A percentile compares a stretch with the other conserved stretches of the same genome.
These are phyloP conservation scores for Lophochroa leadbeateri DNA, from an alignment of 2,113 vertebrate genomes.

Conservation along the genomic window DNA sequence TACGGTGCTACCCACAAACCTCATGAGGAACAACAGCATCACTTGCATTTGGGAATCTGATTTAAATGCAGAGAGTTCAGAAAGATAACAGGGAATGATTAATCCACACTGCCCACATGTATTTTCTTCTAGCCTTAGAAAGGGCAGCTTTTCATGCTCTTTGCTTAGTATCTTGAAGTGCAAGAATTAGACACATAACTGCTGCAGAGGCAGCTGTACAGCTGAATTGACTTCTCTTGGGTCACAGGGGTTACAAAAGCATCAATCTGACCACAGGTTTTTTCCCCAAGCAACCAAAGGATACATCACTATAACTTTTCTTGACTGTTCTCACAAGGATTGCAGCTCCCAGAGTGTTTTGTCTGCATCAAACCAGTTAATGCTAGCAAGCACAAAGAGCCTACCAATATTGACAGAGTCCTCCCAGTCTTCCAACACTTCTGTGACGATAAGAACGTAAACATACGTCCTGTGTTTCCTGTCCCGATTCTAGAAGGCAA, in stretches of 20 bases:
- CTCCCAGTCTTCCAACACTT: constrained; percentile 98
- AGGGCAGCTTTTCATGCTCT: background rate
- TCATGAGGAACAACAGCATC: background rate
- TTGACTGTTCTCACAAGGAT: background rate
- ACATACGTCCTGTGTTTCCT: constrained; percentile 98
- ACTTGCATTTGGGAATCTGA: background rate
- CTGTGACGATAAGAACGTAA: constrained; percentile 95
- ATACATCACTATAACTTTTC: background rate
- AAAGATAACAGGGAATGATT: background rate
- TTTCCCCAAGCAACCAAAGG: background rate
- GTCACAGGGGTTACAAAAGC: background rate
- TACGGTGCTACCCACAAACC: background rate
- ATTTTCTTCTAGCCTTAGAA: background rate
- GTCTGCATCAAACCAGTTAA: background rate
- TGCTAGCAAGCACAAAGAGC: background rate
- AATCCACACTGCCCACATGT: background rate
- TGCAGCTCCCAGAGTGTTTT: background rate
- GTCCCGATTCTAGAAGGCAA: constrained; percentile 86
- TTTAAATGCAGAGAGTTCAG: background rate
- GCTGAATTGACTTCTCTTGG: background rate
- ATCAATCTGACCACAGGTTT: background rate
- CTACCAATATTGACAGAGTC: constrained; percentile 97
- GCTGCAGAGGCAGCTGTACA: background rate
- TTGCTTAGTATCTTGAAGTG: background rate
- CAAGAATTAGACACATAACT: background rate